Evolutionary conservation across 2,888 invertebrate species (phyloP).

Genomic region (Hesperia comma): DNA sequence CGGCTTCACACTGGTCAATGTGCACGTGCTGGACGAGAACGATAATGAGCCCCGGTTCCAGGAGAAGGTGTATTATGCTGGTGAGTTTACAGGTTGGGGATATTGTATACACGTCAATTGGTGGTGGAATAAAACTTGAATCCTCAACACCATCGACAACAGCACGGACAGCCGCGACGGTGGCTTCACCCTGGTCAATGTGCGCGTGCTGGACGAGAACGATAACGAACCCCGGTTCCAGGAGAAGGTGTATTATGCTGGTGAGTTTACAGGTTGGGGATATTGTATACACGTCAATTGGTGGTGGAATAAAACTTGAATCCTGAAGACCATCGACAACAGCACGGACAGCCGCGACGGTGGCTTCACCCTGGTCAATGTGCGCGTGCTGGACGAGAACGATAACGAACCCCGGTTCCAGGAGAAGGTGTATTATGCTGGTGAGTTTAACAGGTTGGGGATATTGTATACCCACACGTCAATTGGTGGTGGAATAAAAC

Average conservation of each 20-base stretch:
- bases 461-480: too few relatives aligned
- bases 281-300: too few relatives aligned
- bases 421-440: conserved; percentile 86
- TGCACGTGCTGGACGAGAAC: conserved; percentile 91
- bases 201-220: conserved; percentile 91
- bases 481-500: too few relatives aligned
- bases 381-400: conserved; percentile 91
- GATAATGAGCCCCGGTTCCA: conserved; percentile 92
- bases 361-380: conserved; percentile 88
- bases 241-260: conserved; percentile 86
- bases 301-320: too few relatives aligned
- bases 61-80: conserved; percentile 86
- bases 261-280: too few relatives aligned
- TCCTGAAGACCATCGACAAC: conserved; percentile 71
- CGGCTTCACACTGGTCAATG: conserved; percentile 88
- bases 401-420: conserved; percentile 92
- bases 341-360: conserved; percentile 76
- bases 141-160: conserved; percentile 71
- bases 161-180: conserved; percentile 76
- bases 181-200: conserved; percentile 88
- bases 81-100: too few relatives aligned
- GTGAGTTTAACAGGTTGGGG: too few relatives aligned
- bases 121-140: too few relatives aligned
- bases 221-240: conserved; percentile 92
- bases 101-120: too few relatives aligned